Base-by-base conservation (phyloP, 2,888 invertebrate genomes). In the Dicyrtoma fusca region DNA sequence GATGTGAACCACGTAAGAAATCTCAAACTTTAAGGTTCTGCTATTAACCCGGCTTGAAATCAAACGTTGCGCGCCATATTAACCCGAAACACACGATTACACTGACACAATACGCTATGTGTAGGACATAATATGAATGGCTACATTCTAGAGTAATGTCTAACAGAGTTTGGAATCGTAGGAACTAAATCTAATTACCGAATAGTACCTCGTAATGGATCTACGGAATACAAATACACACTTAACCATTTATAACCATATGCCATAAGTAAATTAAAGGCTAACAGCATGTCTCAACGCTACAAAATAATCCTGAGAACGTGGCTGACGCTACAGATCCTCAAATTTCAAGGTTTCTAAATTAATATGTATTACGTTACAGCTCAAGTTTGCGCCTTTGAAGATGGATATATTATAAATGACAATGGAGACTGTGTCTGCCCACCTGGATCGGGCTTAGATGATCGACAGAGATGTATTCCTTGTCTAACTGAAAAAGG, bases 1-100 rank as follows among this genome's bases (percentile, higher is more conserved):
- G 90, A 82, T 95, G 95, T 82, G 90, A 91, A 80, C 90, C 88
- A 86, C 87, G 93, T 90, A 87, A 88, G 88, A 87, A 45, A 42
- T 34, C 42, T 34, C 17, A 53, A 17, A 17, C 4, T 53, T 19
- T 2, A 23, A 23, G 64, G 49, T 64, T 25, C n/a, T 55, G 55
- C 47, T 51, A 21, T 55, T 63, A 57, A 34, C 55, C 64, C 61
- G 44, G 34, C 55, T 66, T 61, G 34, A 23, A 10, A 61, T n/a
- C 17, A 17, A 34, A 42, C 42, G 42, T 42, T 17, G 34, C 34
- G 8, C 34, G 3, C 34, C 34, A 21, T 47, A 17, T 49, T 65
- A 26, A 62, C 34, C 1, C 21, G n/a, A 61, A 34, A 34, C 4
- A 34, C 34, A 34, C 34, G 4, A 34, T 34, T 34, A 34, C 3